Evolutionary conservation across 2,888 invertebrate genomes (phyloP), one percentile per base, ranked within the genome.

Genomic region (Lissocephala sabroskyi): DNA sequence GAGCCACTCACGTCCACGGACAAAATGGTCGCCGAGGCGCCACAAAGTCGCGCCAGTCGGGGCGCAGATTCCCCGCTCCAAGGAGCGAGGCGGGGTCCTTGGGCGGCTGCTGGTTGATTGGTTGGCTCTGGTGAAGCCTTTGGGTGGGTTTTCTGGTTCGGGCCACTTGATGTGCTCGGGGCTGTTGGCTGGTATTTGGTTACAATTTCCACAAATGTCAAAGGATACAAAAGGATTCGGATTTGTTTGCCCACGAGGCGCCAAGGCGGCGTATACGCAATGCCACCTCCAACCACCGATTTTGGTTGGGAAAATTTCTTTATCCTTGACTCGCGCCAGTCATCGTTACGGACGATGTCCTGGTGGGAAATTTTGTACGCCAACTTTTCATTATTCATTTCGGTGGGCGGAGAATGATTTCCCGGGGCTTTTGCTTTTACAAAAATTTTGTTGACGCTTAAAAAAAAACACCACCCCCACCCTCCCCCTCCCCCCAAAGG

Each of bases 11-110:
- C 76, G 58, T 67, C 66, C 58, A 65, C 62, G 73, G 77, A 81
- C 80, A 79, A 81, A 81, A 81, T 81, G 80, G 80, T 54, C 65
- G 70, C 68, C 57, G 59, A 65, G 84, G 83, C 84, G 83, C 82
- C 84, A 78, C 59, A 56, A 71, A 66, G 84, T 78, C 84, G 84
- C 84, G 84, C 80, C 84, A 82, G 78, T 82, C 79, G 67, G 79
- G 80, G 80, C 82, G 26, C 41, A 7, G 35, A 43, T 46, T 58
- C 45, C 55, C 45, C 40, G 49, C 56, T 56, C 54, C 58, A 54
- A 45, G 28, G 7, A 6, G 7, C 52, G 48, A 30, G 40, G 48
- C 49, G 40, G 47, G 40, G 51, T n/a, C n/a, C n/a, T n/a, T n/a
- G 36, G 41, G 44, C 39, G 42, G 13, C 2, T 11, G 28, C 16